These are phyloP conservation scores for Idaea biselata DNA, from an alignment of 2,888 invertebrate genomes.

Conservation along the genomic window DNA sequence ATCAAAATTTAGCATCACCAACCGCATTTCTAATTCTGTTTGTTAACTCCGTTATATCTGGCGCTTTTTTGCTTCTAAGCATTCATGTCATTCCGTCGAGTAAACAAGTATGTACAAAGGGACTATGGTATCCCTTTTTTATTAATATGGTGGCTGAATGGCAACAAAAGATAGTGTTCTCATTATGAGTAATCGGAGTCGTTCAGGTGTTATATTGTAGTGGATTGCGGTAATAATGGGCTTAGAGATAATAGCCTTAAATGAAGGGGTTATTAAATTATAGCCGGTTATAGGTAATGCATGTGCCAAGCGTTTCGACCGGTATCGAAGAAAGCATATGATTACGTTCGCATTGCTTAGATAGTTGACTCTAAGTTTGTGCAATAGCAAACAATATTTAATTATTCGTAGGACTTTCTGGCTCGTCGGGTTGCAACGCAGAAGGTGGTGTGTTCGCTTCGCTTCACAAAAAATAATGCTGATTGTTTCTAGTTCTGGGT, in stretches of 20 bases:
- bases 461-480: no score
- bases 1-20: conserved; percentile 31
- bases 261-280: conserved; percentile 31
- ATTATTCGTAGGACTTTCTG: no score
- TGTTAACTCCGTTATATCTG: conserved; percentile 47
- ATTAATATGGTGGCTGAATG: conserved; percentile 73
- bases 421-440: no score
- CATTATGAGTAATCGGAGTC: conserved; percentile 69
- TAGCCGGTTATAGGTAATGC: neutral
- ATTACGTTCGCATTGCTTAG: neutral
- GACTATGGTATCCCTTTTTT: conserved; percentile 68
- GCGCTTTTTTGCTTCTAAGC: conserved; percentile 65
- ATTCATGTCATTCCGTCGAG: conserved; percentile 68
- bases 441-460: no score
- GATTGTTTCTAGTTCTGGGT: no score
- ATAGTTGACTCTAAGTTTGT: no score
- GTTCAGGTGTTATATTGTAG: conserved; percentile 76
- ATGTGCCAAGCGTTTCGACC: neutral
- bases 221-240: conserved; percentile 56
- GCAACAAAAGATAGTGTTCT: conserved; percentile 68
- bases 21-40: conserved; percentile 36
- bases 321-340: neutral
- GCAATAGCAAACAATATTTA: no score
- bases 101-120: conserved; percentile 70
- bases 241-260: conserved; percentile 48